These are phyloP conservation scores for Pissodes strobi DNA, from an alignment of 1,140 invertebrate genomes.

Conservation along the genomic window DNA sequence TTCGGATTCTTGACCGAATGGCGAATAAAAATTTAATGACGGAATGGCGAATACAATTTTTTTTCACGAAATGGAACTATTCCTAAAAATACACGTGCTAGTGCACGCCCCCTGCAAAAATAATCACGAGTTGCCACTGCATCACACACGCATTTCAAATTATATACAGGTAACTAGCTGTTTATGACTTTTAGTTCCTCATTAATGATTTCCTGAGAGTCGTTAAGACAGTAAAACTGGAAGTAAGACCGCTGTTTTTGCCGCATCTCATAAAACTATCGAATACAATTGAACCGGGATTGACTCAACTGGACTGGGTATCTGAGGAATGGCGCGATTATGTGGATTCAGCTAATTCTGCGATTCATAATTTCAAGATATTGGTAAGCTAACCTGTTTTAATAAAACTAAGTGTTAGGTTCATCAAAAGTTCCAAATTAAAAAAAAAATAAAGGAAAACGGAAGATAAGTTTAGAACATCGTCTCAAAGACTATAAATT, in stretches of 20 bases:
- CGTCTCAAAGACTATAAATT: too few relatives aligned
- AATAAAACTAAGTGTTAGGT: too few relatives aligned
- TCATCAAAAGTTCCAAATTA: too few relatives aligned
- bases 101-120: too few relatives aligned
- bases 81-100: too few relatives aligned
- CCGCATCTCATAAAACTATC: slow-evolving; percentile 83
- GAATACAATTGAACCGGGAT: slow-evolving; percentile 76
- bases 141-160: background rate
- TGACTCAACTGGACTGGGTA: slow-evolving; percentile 80
- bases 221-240: slow-evolving; percentile 75
- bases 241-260: slow-evolving; percentile 84
- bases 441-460: too few relatives aligned
- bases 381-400: too few relatives aligned
- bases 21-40: too few relatives aligned
- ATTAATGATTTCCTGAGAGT: slow-evolving; percentile 74
- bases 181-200: slow-evolving; percentile 62
- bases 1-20: too few relatives aligned
- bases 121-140: background rate
- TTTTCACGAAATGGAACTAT: too few relatives aligned
- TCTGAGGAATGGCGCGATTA: slow-evolving; percentile 75
- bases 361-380: slow-evolving; percentile 81
- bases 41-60: too few relatives aligned
- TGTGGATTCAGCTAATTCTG: slow-evolving; percentile 68
- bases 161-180: background rate
- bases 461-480: too few relatives aligned